A percentile compares a stretch with the other conserved stretches of the same genome.
Conservation (phyloP, 2,113 vertebrate genomes). For the Albula glossodonta region DNA sequence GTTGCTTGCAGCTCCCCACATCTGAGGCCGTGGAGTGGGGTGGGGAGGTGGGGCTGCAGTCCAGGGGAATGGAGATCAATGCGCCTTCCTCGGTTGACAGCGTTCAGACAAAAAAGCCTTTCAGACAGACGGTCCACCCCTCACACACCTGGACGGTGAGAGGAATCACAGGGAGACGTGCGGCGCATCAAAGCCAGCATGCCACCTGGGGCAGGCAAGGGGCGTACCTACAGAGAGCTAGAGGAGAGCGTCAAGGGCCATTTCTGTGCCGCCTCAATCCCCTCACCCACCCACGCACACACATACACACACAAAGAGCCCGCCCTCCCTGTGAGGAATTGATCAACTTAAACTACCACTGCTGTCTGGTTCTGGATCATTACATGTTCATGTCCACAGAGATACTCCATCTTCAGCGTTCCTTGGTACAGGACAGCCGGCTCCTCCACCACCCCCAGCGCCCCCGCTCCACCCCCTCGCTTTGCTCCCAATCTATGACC, state of each 20-base stretch:
- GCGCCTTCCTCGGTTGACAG: conserved; percentile 82
- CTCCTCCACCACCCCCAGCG: neutral
- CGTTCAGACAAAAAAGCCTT: conserved; percentile 90
- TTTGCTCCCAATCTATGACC: conserved; percentile 27
- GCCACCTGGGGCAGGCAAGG: conserved; percentile 62
- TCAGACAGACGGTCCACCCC: conserved; percentile 87
- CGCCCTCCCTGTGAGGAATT: neutral
- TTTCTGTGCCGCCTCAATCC: neutral
- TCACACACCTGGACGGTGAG: conserved; percentile 87
- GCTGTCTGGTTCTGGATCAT: neutral
- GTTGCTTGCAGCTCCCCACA: conserved; percentile 80
- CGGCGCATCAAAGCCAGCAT: conserved; percentile 65
- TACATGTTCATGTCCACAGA: neutral
- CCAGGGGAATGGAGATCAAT: conserved; percentile 75
- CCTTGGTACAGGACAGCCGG: neutral
- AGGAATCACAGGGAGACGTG: conserved; percentile 58
- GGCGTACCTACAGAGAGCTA: neutral
- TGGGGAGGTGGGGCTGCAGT: conserved; percentile 69
- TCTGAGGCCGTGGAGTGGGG: conserved; percentile 70
- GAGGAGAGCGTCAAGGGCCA: conserved; percentile 8
- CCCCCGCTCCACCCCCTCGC: conserved; percentile 19
- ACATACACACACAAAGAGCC: conserved; percentile 18
- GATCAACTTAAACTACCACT: neutral
- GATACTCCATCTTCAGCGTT: neutral
- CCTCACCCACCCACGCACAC: neutral